Conservation (phyloP, 2,113 vertebrate genomes). For the Columbina picui region DNA sequence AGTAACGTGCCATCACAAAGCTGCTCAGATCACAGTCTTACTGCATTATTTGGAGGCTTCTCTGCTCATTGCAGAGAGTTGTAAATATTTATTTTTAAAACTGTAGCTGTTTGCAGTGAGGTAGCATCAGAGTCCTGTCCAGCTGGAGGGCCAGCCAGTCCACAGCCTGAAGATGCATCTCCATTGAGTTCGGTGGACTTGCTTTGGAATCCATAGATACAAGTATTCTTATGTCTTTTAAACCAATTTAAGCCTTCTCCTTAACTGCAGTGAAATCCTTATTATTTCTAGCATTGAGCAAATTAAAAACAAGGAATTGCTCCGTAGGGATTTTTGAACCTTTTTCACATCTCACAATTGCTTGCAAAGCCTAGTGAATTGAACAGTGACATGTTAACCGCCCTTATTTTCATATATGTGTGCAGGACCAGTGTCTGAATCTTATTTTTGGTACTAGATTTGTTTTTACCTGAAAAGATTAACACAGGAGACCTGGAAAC, state of each 20-base stretch:
- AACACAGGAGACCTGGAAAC: not conserved
- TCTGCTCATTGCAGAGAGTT: not conserved
- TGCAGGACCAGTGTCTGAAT: not conserved
- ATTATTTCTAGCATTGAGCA: not conserved
- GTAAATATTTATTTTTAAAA: not conserved
- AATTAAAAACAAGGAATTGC: not conserved
- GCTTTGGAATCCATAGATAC: not conserved
- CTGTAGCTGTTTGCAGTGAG: not conserved
- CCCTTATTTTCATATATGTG: not conserved
- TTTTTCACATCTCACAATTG: not conserved
- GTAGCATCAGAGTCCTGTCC: not conserved
- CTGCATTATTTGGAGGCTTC: not conserved
- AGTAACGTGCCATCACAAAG: not conserved
- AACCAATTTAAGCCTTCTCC: not conserved
- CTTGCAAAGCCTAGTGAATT: not conserved
- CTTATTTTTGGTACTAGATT: not conserved
- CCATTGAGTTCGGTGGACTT: too few species aligned
- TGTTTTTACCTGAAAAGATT: not conserved
- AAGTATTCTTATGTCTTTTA: not conserved
- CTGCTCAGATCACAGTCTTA: not conserved
- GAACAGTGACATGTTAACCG: not conserved
- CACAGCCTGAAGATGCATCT: not conserved
- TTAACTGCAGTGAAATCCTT: not conserved
- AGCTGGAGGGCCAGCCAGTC: not conserved
- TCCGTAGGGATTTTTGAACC: not conserved